These are phyloP conservation scores for Capreolus pygargus DNA, from an alignment of 2,113 vertebrate genomes.

Conservation along the genomic window DNA sequence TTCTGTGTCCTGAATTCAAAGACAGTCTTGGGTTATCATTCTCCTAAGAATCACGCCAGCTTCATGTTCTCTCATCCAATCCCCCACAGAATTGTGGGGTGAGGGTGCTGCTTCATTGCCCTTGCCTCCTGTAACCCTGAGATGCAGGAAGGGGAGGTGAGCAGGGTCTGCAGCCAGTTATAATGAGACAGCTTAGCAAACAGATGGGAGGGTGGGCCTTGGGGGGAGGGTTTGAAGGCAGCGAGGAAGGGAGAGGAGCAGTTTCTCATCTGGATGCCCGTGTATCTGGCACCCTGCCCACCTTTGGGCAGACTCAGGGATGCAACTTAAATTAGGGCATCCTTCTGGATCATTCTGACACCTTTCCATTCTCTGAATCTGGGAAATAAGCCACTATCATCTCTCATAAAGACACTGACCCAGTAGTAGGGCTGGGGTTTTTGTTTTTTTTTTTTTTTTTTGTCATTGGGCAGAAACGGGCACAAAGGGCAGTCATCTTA, in stretches of 20 bases:
- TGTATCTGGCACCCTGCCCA: not conserved
- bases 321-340: not conserved
- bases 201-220: not conserved
- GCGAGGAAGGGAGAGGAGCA: not conserved
- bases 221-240: not conserved
- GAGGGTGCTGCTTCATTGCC: not conserved
- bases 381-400: not conserved
- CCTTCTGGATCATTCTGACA: slow-evolving; percentile 28
- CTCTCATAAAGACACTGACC: not conserved
- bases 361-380: not conserved
- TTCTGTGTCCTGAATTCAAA: not conserved
- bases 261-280: not conserved
- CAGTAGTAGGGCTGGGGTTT: not conserved
- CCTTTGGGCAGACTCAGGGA: not conserved
- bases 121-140: slow-evolving; percentile 4
- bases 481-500: not conserved
- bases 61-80: not conserved
- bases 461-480: not conserved
- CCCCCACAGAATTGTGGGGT: not conserved
- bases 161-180: not conserved
- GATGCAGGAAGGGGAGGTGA: not conserved
- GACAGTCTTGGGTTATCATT: not conserved
- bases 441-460: not conserved
- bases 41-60: not conserved
- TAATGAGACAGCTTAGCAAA: not conserved